Base-by-base conservation (phyloP, 2,888 invertebrate species). In the Ormyrus rosae region DNA sequence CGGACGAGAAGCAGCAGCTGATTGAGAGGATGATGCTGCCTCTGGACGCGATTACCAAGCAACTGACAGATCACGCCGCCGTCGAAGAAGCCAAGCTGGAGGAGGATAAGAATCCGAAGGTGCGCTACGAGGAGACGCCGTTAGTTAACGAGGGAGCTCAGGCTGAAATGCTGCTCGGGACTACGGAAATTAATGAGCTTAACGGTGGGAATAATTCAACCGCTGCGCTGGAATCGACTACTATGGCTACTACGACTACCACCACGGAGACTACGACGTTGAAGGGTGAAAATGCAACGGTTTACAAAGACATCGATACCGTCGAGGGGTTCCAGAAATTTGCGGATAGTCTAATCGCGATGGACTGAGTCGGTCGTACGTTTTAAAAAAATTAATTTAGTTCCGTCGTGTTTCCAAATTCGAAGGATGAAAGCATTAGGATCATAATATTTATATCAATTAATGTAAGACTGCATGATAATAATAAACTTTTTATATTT, bases 31-130 rank as follows among this genome's bases (percentile, higher is more conserved):
- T 87, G 13, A 85, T 86, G 80, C 81, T 87, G 9, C 89, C 90
- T 0, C 85, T 90, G 11, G 86, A 88, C 45, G 84, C 86, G 6
- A 86, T 90, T 46, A 84, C 89, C 1, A 88, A 90, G 58, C 87
- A 89, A 34, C 64, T 90, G 11, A 84, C 86, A 0, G 89, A 86
- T 83, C 87, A 88, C 56, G 86, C 86, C 5, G 81, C 84, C 7
- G 84, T 87, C 53, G 87, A 88, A 58, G 85, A 87, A 8, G 82
- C 84, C 1, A 86, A 86, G 73, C 78, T 80, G 58, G 81, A 84
- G 10, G 84, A 84, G 7, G 82, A 82, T 34, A 56, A 72, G 63
- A 11, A 72, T 51, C n/a, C 76, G 0, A 82, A 79, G 10, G 9
- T 48, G 4, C 85, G 84, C 5, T 86, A 87, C 58, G 83, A 86